Conservation (phyloP, 92 coral and sea anemone species). For the Parazoanthus darwini region DNA sequence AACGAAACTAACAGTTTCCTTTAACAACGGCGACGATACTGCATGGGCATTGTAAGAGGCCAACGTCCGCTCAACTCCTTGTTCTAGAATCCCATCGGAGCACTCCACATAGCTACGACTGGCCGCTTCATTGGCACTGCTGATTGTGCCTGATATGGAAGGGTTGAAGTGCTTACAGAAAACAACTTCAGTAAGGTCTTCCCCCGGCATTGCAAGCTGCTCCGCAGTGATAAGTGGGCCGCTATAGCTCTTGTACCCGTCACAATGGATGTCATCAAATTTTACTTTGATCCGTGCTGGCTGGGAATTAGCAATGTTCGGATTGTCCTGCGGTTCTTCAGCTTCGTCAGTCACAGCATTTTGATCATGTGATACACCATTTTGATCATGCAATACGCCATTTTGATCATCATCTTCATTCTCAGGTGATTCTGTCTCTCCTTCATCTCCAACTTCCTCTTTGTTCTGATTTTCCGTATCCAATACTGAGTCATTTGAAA, state of each 20-base stretch:
- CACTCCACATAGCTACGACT: conserved; percentile 83
- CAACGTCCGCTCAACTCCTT: conserved; percentile 72
- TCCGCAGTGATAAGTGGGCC: conserved; percentile 87
- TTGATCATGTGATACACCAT: not conserved
- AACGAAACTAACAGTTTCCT: conserved; percentile 67
- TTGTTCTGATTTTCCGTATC: conserved; percentile 8
- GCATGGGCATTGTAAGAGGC: conserved; percentile 73
- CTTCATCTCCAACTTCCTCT: conserved; percentile 20
- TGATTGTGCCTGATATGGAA: conserved; percentile 51
- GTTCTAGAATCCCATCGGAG: conserved; percentile 72
- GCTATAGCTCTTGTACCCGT: conserved; percentile 54
- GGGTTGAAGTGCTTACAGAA: conserved; percentile 90
- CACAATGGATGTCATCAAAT: conserved; percentile 73
- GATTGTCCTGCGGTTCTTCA: conserved; percentile 27
- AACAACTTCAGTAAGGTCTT: conserved; percentile 80
- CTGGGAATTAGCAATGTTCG: not conserved
- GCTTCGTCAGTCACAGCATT: not conserved
- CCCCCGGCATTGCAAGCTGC: conserved; percentile 83
- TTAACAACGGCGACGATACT: conserved; percentile 39
- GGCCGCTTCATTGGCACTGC: conserved; percentile 63
- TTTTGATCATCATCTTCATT: conserved; percentile 38
- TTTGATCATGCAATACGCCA: conserved; percentile 19
- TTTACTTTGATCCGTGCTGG: conserved; percentile 68
- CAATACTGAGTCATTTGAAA: conserved; percentile 8
- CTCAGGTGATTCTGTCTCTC: conserved; percentile 30